These are phyloP conservation scores for Notarius lentiginosus DNA, from an alignment of 2,113 vertebrate species.

Conservation along the genomic window DNA sequence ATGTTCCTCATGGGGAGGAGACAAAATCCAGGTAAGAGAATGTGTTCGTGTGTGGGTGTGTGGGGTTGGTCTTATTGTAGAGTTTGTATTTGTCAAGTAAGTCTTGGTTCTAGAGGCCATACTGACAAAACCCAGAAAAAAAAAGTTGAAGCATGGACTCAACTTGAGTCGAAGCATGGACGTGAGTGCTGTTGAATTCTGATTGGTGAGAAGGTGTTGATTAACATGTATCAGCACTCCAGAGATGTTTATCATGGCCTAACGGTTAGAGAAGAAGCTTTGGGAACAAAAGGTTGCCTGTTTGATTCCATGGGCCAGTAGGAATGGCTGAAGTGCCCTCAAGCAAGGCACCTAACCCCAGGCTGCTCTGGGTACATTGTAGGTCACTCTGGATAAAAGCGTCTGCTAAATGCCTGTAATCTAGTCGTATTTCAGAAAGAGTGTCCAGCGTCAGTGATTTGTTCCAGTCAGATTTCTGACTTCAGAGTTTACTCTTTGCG, in stretches of 20 bases:
- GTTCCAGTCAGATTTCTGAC: not conserved
- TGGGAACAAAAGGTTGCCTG: too few relatives aligned
- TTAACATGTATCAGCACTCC: too few relatives aligned
- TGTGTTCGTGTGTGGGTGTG: not conserved
- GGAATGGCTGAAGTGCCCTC: too few relatives aligned
- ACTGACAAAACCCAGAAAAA: not conserved
- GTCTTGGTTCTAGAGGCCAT: not conserved
- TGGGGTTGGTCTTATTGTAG: not conserved
- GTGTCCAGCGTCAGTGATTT: not conserved
- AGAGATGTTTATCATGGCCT: not conserved
- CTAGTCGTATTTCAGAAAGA: not conserved
- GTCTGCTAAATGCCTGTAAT: too few relatives aligned
- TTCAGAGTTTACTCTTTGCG: not conserved
- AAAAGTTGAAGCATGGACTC: not conserved
- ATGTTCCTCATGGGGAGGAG: constrained; percentile 7
- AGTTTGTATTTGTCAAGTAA: not conserved
- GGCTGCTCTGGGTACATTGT: too few relatives aligned
- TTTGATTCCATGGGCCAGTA: too few relatives aligned
- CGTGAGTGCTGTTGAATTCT: not conserved
- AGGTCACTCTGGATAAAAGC: too few relatives aligned
- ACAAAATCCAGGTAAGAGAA: constrained; percentile 9
- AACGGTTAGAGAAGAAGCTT: too few relatives aligned
- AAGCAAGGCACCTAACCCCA: too few relatives aligned
- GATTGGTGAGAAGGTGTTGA: not conserved
- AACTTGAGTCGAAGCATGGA: too few relatives aligned